A percentile compares a stretch with the other conserved stretches of the same genome.
Conservation (phyloP, 2,888 invertebrate species). For the Conops quadrifasciatus region DNA sequence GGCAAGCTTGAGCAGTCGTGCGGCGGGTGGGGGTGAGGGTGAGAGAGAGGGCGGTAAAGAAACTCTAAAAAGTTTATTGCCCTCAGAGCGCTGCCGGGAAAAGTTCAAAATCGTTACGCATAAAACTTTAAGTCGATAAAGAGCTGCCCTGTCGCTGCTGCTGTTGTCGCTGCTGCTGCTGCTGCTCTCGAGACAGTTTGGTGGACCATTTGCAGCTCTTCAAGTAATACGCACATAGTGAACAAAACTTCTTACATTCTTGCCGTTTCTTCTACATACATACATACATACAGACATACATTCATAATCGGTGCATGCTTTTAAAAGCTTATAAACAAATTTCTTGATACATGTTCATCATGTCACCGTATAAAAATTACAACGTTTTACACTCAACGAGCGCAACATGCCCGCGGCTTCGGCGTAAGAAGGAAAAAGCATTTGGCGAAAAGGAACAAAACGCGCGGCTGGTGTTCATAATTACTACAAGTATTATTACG, state of each 20-base stretch:
- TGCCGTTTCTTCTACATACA: not conserved
- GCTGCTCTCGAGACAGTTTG: conserved; percentile 22
- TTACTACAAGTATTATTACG: too few relatives aligned
- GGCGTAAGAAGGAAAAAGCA: not conserved
- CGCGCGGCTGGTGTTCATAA: conserved; percentile 23
- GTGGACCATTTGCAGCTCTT: conserved; percentile 6
- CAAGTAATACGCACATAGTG: not conserved
- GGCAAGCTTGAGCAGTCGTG: not conserved
- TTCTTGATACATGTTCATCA: not conserved
- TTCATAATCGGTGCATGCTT: not conserved
- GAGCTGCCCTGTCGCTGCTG: not conserved
- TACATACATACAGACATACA: not conserved
- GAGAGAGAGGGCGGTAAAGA: not conserved
- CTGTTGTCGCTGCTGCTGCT: not conserved
- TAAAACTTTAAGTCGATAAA: conserved; percentile 15
- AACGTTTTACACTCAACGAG: not conserved
- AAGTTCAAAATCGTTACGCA: not conserved
- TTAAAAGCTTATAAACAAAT: not conserved
- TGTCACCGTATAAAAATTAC: not conserved
- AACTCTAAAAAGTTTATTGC: conserved; percentile 24
- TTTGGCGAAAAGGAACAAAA: conserved; percentile 16
- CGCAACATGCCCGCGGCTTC: not conserved
- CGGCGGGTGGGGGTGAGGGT: not conserved
- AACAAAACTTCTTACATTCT: not conserved
- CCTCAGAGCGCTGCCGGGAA: conserved; percentile 1